Conservation (phyloP, 2,888 invertebrate species). For the Scrobipalpa costella region DNA sequence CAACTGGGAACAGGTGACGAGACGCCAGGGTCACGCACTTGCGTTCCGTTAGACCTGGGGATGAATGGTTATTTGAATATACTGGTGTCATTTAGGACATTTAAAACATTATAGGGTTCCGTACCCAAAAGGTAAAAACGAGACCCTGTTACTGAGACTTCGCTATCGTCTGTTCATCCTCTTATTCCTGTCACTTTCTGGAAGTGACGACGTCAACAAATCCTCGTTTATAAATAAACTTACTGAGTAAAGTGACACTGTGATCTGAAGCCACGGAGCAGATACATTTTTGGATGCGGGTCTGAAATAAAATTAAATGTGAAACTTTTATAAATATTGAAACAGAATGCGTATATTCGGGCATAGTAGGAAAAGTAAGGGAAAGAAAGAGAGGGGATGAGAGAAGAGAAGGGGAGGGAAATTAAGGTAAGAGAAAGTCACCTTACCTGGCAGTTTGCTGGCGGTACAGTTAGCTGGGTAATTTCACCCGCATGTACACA, state of each 20-base stretch:
- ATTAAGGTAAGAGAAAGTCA: too few relatives aligned
- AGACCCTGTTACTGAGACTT: too few relatives aligned
- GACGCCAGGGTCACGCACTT: constrained; percentile 97
- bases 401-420: too few relatives aligned
- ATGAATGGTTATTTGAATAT: neutral
- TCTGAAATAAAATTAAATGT: constrained; percentile 70
- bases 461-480: constrained; percentile 95
- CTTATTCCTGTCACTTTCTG: neutral
- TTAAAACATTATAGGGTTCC: too few relatives aligned
- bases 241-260: constrained; percentile 95
- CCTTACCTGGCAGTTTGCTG: constrained; percentile 91
- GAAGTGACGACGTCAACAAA: neutral
- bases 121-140: too few relatives aligned
- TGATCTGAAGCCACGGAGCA: constrained; percentile 99
- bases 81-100: too few relatives aligned
- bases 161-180: too few relatives aligned
- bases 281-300: constrained; percentile 95
- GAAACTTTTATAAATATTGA: too few relatives aligned
- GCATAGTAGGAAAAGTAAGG: too few relatives aligned
- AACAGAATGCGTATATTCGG: too few relatives aligned
- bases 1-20: constrained; percentile 97
- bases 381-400: too few relatives aligned
- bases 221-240: constrained; percentile 44
- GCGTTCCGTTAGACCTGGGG: constrained; percentile 87
- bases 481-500: constrained; percentile 99